Percentiles rank a stretch among this genome's conserved stretches.
phyloP scores from a whole-genome alignment of 2,888 invertebrate genomes.

The Polyploca ridens region DNA sequence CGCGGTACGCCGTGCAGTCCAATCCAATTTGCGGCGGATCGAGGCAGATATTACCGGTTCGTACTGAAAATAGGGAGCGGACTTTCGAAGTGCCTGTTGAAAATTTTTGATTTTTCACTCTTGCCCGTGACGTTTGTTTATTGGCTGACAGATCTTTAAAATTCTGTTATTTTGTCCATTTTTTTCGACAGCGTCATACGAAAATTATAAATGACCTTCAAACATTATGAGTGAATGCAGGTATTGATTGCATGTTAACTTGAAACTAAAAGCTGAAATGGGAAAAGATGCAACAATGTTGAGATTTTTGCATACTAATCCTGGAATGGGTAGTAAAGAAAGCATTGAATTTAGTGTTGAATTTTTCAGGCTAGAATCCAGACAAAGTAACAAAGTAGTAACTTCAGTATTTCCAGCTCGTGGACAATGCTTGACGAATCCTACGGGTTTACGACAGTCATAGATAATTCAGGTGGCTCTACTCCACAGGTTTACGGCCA shows the following conservation, averaged over 20 bases:
- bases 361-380: background rate
- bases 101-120: constrained; percentile 33
- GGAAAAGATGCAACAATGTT: background rate
- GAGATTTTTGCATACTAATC: background rate
- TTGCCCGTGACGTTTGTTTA: constrained; percentile 13
- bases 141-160: constrained; percentile 16
- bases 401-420: background rate
- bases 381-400: constrained; percentile 2
- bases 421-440: constrained; percentile 34
- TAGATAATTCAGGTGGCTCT: constrained; percentile 43
- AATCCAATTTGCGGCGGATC: constrained; percentile 71
- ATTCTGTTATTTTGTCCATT: background rate
- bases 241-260: no score
- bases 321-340: background rate
- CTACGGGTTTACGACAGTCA: constrained; percentile 43
- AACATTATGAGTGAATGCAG: no score
- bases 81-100: constrained; percentile 28
- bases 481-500: constrained; percentile 39
- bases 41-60: constrained; percentile 62
- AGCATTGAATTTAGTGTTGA: background rate
- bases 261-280: no score
- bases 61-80: constrained; percentile 25
- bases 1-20: constrained; percentile 50
- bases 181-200: no score
- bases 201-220: no score